These are phyloP conservation scores for Caloenas nicobarica DNA, from an alignment of 2,113 vertebrate genomes.

Conservation along the genomic window DNA sequence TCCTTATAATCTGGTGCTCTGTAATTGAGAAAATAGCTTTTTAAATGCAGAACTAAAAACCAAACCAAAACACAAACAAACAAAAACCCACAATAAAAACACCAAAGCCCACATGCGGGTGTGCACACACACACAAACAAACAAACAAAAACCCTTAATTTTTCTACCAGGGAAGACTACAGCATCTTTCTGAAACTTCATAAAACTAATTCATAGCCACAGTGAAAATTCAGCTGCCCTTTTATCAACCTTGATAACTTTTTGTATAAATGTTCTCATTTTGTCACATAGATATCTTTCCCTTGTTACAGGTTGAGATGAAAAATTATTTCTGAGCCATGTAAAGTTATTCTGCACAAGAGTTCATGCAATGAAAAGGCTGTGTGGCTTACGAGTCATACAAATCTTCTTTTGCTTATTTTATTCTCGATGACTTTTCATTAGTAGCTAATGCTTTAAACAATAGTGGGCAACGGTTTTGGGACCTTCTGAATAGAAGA, in stretches of 20 bases:
- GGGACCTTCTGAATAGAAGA: neutral
- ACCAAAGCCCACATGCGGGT: too few species aligned
- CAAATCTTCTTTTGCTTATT: neutral
- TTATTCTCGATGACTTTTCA: neutral
- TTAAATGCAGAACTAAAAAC: neutral
- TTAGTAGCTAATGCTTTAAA: neutral
- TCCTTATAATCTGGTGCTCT: neutral
- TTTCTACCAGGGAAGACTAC: neutral
- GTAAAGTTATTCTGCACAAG: neutral
- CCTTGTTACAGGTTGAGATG: neutral
- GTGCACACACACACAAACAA: neutral
- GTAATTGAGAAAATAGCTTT: neutral
- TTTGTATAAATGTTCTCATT: neutral
- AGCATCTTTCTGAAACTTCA: neutral
- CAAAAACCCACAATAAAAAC: too few species aligned
- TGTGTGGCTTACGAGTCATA: neutral
- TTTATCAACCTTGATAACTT: slow-evolving; percentile 17
- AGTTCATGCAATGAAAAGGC: neutral
- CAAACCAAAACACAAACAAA: too few species aligned
- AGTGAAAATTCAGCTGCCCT: slow-evolving; percentile 13
- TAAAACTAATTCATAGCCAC: slow-evolving; percentile 26
- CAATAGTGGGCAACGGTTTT: neutral
- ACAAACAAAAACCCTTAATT: neutral
- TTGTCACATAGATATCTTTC: neutral
- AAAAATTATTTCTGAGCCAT: neutral